Evolutionary conservation across 2,113 vertebrate species (phyloP).

Genomic region (Chloebia gouldiae): DNA sequence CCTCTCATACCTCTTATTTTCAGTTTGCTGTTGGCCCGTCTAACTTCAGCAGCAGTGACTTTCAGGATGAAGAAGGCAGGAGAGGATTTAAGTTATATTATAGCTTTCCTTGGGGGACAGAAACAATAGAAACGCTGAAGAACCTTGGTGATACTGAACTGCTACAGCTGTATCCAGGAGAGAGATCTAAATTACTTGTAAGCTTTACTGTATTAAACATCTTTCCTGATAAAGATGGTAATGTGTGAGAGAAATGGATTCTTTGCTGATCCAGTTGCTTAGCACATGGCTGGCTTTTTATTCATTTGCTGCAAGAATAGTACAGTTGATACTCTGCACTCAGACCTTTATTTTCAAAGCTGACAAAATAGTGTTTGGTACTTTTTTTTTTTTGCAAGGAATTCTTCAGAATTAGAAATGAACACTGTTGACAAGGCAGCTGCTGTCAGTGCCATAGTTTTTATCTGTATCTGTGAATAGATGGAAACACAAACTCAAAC

Average conservation of each 20-base stretch:
- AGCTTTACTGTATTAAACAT: conserved; percentile 8
- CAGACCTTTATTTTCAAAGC: background rate
- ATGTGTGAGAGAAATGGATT: background rate
- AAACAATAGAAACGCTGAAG: conserved; percentile 86
- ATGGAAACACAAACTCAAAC: background rate
- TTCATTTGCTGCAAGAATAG: background rate
- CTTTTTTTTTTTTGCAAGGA: background rate
- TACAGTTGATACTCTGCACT: background rate
- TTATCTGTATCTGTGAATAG: background rate
- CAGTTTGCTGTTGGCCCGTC: conserved; percentile 90
- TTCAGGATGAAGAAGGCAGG: conserved; percentile 71
- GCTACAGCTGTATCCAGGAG: conserved; percentile 74
- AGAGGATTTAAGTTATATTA: conserved; percentile 83
- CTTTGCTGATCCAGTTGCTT: background rate
- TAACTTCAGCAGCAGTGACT: conserved; percentile 83
- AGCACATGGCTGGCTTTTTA: background rate
- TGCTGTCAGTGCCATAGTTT: background rate
- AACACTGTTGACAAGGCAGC: background rate
- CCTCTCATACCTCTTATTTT: background rate
- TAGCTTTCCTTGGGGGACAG: conserved; percentile 89
- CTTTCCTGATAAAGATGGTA: background rate
- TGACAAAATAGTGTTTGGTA: background rate
- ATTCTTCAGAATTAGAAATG: background rate
- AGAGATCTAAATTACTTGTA: conserved; percentile 77
- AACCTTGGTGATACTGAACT: conserved; percentile 82